Evolutionary conservation across 1,140 invertebrate species (phyloP).

Genomic region (Helicorthomorpha holstii): DNA sequence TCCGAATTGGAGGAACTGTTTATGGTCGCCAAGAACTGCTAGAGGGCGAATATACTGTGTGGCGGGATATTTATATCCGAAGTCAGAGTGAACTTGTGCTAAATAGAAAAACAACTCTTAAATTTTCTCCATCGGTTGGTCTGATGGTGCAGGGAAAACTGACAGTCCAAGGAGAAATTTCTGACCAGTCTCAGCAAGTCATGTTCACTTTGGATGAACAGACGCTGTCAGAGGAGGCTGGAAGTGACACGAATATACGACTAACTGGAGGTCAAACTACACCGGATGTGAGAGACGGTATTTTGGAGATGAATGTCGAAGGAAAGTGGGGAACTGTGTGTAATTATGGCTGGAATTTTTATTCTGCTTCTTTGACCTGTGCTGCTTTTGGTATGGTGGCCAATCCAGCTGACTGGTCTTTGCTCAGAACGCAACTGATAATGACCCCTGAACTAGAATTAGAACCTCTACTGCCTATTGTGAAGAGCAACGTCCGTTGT

Average conservation of each 20-base stretch:
- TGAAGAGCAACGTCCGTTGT: constrained; percentile 76
- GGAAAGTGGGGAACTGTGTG: constrained; percentile 93
- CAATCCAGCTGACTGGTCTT: constrained; percentile 85
- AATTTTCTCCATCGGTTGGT: constrained; percentile 70
- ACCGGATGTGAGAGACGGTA: constrained; percentile 21
- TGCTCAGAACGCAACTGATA: no score
- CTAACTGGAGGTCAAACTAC: not conserved
- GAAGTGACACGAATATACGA: not conserved
- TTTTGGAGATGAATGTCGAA: constrained; percentile 47
- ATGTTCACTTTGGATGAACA: not conserved
- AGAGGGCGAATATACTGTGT: constrained; percentile 59
- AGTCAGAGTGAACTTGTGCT: constrained; percentile 71
- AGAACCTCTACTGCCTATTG: constrained; percentile 59
- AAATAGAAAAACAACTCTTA: constrained; percentile 65
- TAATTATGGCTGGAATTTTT: constrained; percentile 86
- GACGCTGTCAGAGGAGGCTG: not conserved
- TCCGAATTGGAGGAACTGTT: constrained; percentile 68
- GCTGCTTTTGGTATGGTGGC: constrained; percentile 84
- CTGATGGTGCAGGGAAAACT: constrained; percentile 90
- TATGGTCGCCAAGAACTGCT: constrained; percentile 53
- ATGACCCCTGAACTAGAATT: no score
- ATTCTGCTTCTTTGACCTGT: constrained; percentile 80
- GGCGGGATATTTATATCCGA: constrained; percentile 72
- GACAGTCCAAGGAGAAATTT: not conserved
- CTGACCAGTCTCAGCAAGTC: not conserved